Evolutionary conservation across 2,113 vertebrate genomes (phyloP).

Genomic region (Tricholaema leucomelas): DNA sequence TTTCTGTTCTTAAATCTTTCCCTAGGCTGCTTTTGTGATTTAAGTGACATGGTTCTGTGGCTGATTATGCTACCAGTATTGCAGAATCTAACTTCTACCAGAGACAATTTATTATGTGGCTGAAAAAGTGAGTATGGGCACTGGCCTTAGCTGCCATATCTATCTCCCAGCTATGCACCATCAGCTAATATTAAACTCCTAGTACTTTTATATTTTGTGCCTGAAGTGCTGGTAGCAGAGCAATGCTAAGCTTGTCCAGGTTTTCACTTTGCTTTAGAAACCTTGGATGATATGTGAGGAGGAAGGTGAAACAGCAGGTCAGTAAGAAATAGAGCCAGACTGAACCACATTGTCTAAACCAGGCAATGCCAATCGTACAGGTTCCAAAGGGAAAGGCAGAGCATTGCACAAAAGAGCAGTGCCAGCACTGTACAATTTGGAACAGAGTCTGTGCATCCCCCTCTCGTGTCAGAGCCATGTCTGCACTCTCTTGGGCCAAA

Average conservation of each 20-base stretch:
- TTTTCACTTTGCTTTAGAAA: not conserved
- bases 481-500: no score
- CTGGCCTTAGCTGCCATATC: not conserved
- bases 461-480: rapidly evolving
- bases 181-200: slow-evolving; percentile 18
- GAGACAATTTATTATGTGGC: not conserved
- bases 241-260: not conserved
- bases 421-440: rapidly evolving
- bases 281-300: not conserved
- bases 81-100: slow-evolving; percentile 9
- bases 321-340: not conserved
- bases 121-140: slow-evolving; percentile 12
- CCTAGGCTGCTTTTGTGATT: not conserved
- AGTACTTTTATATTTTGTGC: not conserved
- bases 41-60: not conserved
- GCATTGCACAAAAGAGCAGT: not conserved
- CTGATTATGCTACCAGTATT: not conserved
- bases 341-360: not conserved
- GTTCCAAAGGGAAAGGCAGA: not conserved
- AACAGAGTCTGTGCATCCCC: not conserved
- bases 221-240: not conserved
- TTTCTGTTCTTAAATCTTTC: slow-evolving; percentile 10
- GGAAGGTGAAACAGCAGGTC: not conserved
- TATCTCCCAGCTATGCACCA: not conserved
- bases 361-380: not conserved